Evolutionary conservation across 2,113 vertebrate species (phyloP), one percentile per base, ranked within the genome.

Genomic region (Hipposideros armiger): DNA sequence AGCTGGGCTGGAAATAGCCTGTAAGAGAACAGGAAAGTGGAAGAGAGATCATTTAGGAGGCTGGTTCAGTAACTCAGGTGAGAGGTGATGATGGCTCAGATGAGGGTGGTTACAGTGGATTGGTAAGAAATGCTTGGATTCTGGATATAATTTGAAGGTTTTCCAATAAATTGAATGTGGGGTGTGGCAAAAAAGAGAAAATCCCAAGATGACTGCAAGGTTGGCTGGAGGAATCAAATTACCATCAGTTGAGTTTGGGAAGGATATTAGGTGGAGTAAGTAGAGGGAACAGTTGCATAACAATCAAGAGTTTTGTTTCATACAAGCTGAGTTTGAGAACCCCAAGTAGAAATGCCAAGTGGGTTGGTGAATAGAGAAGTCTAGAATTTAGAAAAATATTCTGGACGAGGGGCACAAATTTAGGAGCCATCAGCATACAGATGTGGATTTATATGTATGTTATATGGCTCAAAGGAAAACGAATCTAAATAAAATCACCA

Each of bases 401-500:
- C 69, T 66, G 20, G 24, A 14, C 42, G 45, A 60, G 30, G 50
- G 9, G 2, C 60, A 16, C 11, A 76, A 42, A 69, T 76, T 40
- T 58, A 94, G 83, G 56, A 66, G 42, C 86, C 42, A 66, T 64
- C 47, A 47, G 15, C 26, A 42, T 36, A n/a, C 22, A 54, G 24
- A 22, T 45, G 32, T 28, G 62, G 20, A 52, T 45, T 36, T 92
- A 45, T 45, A 74, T 76, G 24, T n/a, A 83, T 76, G 40, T 47
- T 72, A 36, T 22, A 58, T 3, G 42, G 4, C 24, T 76, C 64
- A 64, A 74, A 78, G 84, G 56, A 40, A 95, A 92, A 91, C 22
- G 28, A 9, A 70, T 81, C 67, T 86, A 86, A 87, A 82, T 42
- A 42, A 96, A 95, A 92, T 78, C 15, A 40, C 20, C 67, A 86